Percentiles rank a stretch among this genome's conserved stretches.
Evolutionary conservation across 1,140 invertebrate species (phyloP).

Genomic region (Drosophila lacteicornis): DNA sequence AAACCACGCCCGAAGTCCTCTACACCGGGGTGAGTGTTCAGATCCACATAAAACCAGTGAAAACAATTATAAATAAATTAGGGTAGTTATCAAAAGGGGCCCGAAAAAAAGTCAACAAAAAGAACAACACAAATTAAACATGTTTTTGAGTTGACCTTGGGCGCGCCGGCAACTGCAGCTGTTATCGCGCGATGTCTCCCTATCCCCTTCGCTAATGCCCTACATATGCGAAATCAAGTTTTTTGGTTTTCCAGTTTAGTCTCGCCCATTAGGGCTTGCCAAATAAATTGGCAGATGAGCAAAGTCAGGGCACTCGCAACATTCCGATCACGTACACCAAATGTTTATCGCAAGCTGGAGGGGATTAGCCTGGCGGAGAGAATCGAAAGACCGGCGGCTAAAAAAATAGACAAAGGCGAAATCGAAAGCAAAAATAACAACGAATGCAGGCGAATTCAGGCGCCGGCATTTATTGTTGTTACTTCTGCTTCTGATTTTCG

Average conservation of each 20-base stretch:
- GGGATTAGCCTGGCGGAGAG: slow-evolving; percentile 30
- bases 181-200: slow-evolving; percentile 23
- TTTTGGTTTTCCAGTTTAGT: slow-evolving; percentile 26
- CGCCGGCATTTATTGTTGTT: slow-evolving; percentile 62
- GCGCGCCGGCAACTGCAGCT: slow-evolving; percentile 28
- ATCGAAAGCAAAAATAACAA: slow-evolving; percentile 14
- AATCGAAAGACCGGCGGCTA: slow-evolving; percentile 32
- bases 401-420: slow-evolving; percentile 44
- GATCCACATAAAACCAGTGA: not conserved
- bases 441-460: slow-evolving; percentile 20
- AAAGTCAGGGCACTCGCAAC: not conserved
- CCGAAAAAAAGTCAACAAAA: not conserved
- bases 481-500: slow-evolving; percentile 19
- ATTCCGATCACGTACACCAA: slow-evolving; percentile 44
- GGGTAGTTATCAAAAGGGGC: slow-evolving; percentile 13
- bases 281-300: slow-evolving; percentile 39
- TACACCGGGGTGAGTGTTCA: slow-evolving; percentile 77
- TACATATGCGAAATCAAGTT: slow-evolving; percentile 39
- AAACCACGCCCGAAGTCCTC: slow-evolving; percentile 72
- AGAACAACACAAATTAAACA: slow-evolving; percentile 3
- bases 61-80: slow-evolving; percentile 10
- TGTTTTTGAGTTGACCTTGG: slow-evolving; percentile 51
- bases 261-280: not conserved
- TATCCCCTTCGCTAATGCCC: slow-evolving; percentile 15
- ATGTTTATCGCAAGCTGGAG: slow-evolving; percentile 49